phyloP scores from a whole-genome alignment of 2,888 invertebrate species.

The Xestoiulus laeticollis region DNA sequence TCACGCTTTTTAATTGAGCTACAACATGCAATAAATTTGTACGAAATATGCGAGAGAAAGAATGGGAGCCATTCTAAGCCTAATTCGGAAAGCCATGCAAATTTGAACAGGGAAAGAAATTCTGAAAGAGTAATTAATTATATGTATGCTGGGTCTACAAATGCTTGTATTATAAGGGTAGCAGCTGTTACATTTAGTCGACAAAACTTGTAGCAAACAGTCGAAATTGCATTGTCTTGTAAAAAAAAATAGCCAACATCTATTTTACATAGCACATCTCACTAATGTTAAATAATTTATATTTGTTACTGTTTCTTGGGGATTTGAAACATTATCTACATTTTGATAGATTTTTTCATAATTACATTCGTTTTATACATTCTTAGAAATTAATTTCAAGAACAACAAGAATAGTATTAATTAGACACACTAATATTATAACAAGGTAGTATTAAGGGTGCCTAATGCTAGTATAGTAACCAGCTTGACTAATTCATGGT shows the following conservation, averaged over 20 bases:
- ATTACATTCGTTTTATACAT: not conserved
- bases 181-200: slow-evolving; percentile 7
- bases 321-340: not conserved
- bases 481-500: no score
- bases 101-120: not conserved
- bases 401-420: not conserved
- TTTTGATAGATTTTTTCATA: not conserved
- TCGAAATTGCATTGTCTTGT: not conserved
- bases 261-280: slow-evolving; percentile 3
- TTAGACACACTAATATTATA: no score
- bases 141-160: not conserved
- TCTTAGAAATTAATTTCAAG: not conserved
- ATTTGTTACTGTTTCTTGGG: not conserved
- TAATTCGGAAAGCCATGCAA: slow-evolving; percentile 20
- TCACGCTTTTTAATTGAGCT: slow-evolving; percentile 27
- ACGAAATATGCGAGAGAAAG: not conserved
- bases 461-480: no score
- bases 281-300: slow-evolving; percentile 35
- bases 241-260: slow-evolving; percentile 19
- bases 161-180: not conserved
- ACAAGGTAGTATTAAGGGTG: no score
- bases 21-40: slow-evolving; percentile 13
- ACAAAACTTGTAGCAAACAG: not conserved
- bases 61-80: not conserved
- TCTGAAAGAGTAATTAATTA: slow-evolving; percentile 10